Evolutionary conservation across 2,888 invertebrate genomes (phyloP).

Genomic region (Pachydiplax longipennis): DNA sequence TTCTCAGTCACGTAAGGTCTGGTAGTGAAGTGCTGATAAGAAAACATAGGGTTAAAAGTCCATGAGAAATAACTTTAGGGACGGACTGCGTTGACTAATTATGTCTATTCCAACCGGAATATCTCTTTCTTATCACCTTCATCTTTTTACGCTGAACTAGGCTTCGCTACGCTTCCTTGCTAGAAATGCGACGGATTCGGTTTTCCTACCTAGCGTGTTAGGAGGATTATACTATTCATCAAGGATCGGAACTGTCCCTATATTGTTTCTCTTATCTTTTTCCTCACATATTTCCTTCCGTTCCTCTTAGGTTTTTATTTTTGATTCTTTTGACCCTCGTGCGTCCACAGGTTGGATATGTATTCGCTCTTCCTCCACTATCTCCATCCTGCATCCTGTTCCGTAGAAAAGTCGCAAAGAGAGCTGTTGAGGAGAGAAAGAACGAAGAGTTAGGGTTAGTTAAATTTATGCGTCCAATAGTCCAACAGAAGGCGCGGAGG

Average conservation of each 20-base stretch:
- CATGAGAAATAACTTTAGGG: not conserved
- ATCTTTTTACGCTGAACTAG: too few species aligned
- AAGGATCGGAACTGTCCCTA: not conserved
- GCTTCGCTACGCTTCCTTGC: too few species aligned
- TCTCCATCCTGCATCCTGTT: not conserved
- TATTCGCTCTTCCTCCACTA: not conserved
- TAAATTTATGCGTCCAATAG: not conserved
- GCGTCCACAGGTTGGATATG: not conserved
- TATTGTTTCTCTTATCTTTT: not conserved
- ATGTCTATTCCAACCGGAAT: too few species aligned
- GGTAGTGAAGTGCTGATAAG: not conserved
- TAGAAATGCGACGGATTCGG: not conserved
- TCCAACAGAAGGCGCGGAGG: not conserved
- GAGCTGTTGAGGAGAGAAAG: not conserved
- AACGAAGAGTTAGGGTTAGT: not conserved
- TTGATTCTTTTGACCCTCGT: not conserved
- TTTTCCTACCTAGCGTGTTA: not conserved
- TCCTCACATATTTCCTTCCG: not conserved
- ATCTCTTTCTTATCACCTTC: too few species aligned
- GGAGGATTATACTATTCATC: not conserved
- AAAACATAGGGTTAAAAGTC: not conserved
- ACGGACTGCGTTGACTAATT: too few species aligned
- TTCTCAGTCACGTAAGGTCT: not conserved
- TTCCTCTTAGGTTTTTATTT: not conserved
- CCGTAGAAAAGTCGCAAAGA: not conserved